Evolutionary conservation across 2,888 invertebrate genomes (phyloP).

Genomic region (Yponomeuta evonymella): DNA sequence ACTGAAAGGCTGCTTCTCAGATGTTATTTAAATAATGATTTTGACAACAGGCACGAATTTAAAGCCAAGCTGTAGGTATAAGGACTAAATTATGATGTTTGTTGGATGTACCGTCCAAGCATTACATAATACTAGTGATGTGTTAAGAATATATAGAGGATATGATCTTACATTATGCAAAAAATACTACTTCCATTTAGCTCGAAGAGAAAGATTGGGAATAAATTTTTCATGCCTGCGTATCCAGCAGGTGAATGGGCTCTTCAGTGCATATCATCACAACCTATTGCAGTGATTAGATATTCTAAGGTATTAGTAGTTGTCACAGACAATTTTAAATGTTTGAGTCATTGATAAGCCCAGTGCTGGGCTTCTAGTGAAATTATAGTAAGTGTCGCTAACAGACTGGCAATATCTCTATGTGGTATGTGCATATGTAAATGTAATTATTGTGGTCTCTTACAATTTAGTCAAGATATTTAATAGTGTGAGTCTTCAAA

Average conservation of each 20-base stretch:
- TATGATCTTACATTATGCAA: slow-evolving; percentile 59
- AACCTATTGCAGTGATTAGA: slow-evolving; percentile 74
- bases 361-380: slow-evolving; percentile 71
- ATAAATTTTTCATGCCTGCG: slow-evolving; percentile 37
- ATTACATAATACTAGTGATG: slow-evolving; percentile 69
- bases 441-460: slow-evolving; percentile 72
- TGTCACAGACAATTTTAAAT: slow-evolving; percentile 70
- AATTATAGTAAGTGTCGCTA: slow-evolving; percentile 71
- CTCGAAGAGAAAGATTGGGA: slow-evolving; percentile 49
- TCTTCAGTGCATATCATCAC: slow-evolving; percentile 75
- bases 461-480: slow-evolving; percentile 73
- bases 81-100: slow-evolving; percentile 61
- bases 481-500: slow-evolving; percentile 72
- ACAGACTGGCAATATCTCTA: slow-evolving; percentile 76
- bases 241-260: slow-evolving; percentile 40
- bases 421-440: slow-evolving; percentile 70
- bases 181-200: slow-evolving; percentile 48
- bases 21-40: slow-evolving; percentile 64
- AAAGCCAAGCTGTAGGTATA: slow-evolving; percentile 73
- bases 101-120: slow-evolving; percentile 74
- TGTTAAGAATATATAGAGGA: slow-evolving; percentile 52
- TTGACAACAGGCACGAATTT: slow-evolving; percentile 72
- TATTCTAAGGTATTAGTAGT: slow-evolving; percentile 75
- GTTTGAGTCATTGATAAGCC: slow-evolving; percentile 69
- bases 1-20: slow-evolving; percentile 74